Evolutionary conservation across 2,888 invertebrate genomes (phyloP).

Genomic region (Euspilapteryx auroguttella): DNA sequence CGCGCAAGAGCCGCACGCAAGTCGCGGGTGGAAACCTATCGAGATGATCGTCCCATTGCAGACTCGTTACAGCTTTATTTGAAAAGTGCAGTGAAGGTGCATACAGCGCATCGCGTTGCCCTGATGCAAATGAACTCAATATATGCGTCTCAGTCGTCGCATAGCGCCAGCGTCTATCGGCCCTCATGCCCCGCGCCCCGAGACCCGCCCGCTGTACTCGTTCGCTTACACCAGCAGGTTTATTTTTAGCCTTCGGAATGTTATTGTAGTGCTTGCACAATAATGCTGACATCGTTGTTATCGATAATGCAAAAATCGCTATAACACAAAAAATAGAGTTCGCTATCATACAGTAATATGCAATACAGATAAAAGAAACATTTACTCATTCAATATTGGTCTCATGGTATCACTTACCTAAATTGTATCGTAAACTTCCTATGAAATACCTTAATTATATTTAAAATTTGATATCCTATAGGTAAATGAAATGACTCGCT

Average conservation of each 20-base stretch:
- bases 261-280: slow-evolving; percentile 32
- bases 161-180: slow-evolving; percentile 7
- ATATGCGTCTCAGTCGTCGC: slow-evolving; percentile 9
- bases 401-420: no score
- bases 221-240: slow-evolving; percentile 4
- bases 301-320: slow-evolving; percentile 9
- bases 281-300: slow-evolving; percentile 13
- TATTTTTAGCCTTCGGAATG: slow-evolving; percentile 45
- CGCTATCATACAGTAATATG: no score
- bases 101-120: slow-evolving; percentile 8
- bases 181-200: slow-evolving; percentile 12
- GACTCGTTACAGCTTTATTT: no score
- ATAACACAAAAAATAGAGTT: background rate
- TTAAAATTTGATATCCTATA: no score
- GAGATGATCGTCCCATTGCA: no score
- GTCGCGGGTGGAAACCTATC: no score
- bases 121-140: slow-evolving; percentile 37
- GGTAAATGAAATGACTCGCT: no score
- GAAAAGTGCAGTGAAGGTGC: background rate
- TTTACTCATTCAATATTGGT: no score
- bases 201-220: slow-evolving; percentile 16
- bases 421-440: no score
- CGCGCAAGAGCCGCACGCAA: no score
- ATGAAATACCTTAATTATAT: no score
- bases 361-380: no score